Percentiles rank a stretch among this genome's conserved stretches.
phyloP scores from a whole-genome alignment of 2,113 vertebrate genomes.

The Zapus hudsonius region DNA sequence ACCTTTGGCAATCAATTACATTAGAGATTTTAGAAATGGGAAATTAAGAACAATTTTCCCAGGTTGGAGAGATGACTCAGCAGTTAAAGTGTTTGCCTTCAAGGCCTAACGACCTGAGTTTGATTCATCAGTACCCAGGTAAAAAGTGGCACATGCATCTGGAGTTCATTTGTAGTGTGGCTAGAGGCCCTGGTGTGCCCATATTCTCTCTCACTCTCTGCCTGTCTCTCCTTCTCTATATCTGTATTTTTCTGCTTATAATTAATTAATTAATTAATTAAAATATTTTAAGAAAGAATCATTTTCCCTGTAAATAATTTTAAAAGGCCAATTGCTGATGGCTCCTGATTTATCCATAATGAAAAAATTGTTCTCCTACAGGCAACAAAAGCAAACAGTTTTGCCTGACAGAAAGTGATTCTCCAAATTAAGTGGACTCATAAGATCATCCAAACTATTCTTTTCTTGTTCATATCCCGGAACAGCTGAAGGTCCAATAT shows the following conservation, averaged over 20 bases:
- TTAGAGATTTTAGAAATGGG: slow-evolving; percentile 61
- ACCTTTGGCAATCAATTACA: slow-evolving; percentile 53
- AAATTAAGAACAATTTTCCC: slow-evolving; percentile 50
- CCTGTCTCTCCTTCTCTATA: no score
- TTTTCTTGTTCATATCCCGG: neutral
- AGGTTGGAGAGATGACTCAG: no score
- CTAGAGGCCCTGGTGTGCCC: no score
- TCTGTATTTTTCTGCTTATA: no score
- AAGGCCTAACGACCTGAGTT: no score
- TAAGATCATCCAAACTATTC: neutral
- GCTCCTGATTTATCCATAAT: slow-evolving; percentile 41
- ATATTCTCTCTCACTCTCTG: no score
- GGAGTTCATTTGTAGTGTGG: no score
- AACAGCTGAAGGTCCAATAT: neutral
- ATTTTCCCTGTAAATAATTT: slow-evolving; percentile 36
- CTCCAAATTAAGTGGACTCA: neutral
- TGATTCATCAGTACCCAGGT: no score
- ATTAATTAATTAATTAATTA: no score
- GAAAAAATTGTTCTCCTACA: neutral
- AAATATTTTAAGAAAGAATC: no score
- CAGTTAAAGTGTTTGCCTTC: no score
- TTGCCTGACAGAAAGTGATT: neutral
- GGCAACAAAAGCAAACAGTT: neutral
- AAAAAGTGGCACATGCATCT: no score
- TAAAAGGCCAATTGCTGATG: slow-evolving; percentile 42